A percentile compares a stretch with the other conserved stretches of the same genome.
phyloP scores from a whole-genome alignment of 2,888 invertebrate genomes.

The Liopterus haemorrhoidalis region DNA sequence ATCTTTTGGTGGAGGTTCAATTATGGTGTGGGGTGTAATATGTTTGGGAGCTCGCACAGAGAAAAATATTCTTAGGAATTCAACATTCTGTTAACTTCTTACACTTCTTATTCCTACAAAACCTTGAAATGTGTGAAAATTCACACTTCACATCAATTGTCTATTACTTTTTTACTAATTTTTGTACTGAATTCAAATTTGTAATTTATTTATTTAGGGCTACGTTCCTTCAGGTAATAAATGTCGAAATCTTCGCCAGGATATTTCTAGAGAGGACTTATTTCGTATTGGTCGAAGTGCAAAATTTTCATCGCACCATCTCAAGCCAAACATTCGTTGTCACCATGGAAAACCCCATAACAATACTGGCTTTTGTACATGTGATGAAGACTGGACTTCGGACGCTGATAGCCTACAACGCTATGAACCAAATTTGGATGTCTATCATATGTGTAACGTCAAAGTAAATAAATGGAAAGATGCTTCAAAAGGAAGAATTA shows the following conservation, averaged over 20 bases:
- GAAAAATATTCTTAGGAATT: too few relatives aligned
- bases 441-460: slow-evolving; percentile 47
- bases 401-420: slow-evolving; percentile 38
- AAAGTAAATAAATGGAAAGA: slow-evolving; percentile 41
- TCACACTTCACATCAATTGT: background rate
- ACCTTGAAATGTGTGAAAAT: slow-evolving; percentile 2
- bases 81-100: too few relatives aligned
- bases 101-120: too few relatives aligned
- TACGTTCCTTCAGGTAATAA: slow-evolving; percentile 44
- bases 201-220: slow-evolving; percentile 35
- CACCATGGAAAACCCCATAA: slow-evolving; percentile 42
- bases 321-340: slow-evolving; percentile 41
- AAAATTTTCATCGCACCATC: slow-evolving; percentile 3
- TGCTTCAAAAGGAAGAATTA: slow-evolving; percentile 38
- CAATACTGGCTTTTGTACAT: slow-evolving; percentile 42
- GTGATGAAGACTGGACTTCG: slow-evolving; percentile 44
- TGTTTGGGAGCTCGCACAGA: too few relatives aligned
- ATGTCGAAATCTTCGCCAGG: slow-evolving; percentile 44
- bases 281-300: slow-evolving; percentile 8
- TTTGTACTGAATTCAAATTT: background rate
- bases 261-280: too few relatives aligned
- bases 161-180: slow-evolving; percentile 6
- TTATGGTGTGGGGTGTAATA: too few relatives aligned
- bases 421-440: slow-evolving; percentile 40
- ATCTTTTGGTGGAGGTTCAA: too few relatives aligned